These are phyloP conservation scores for Epinephelus moara DNA, from an alignment of 2,113 vertebrate genomes.

Conservation along the genomic window DNA sequence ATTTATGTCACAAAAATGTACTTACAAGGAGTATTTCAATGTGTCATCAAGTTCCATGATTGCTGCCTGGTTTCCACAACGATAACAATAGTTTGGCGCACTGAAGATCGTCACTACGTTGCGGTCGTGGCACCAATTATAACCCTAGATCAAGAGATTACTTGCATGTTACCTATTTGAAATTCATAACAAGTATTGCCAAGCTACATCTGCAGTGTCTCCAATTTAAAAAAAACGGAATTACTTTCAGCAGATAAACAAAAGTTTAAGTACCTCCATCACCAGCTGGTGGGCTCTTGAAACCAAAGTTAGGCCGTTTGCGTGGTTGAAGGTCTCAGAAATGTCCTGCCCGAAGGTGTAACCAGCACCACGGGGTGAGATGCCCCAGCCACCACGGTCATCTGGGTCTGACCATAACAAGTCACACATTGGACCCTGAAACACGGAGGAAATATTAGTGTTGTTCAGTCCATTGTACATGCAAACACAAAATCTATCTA, in stretches of 20 bases:
- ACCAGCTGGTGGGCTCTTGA: slow-evolving; percentile 99
- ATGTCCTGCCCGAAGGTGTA: slow-evolving; percentile 98
- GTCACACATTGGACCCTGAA: slow-evolving; percentile 98
- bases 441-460: slow-evolving; percentile 20
- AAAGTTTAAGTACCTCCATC: slow-evolving; percentile 90
- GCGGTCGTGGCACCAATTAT: slow-evolving; percentile 86
- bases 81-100: slow-evolving; percentile 87
- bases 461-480: neutral
- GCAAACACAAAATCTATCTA: neutral
- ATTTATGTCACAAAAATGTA: slow-evolving; percentile 50
- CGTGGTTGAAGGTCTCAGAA: slow-evolving; percentile 99
- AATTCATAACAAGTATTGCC: neutral
- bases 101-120: slow-evolving; percentile 88
- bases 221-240: neutral
- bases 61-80: slow-evolving; percentile 86
- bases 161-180: neutral
- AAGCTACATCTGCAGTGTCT: neutral
- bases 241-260: slow-evolving; percentile 3
- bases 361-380: slow-evolving; percentile 85
- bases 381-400: slow-evolving; percentile 86
- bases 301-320: slow-evolving; percentile 97
- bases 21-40: slow-evolving; percentile 99
- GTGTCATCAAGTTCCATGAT: slow-evolving; percentile 99
- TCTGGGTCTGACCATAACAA: slow-evolving; percentile 91
- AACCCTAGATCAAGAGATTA: slow-evolving; percentile 77